These are phyloP conservation scores for Guaruba guarouba DNA, from an alignment of 2,113 vertebrate genomes.

Conservation along the genomic window DNA sequence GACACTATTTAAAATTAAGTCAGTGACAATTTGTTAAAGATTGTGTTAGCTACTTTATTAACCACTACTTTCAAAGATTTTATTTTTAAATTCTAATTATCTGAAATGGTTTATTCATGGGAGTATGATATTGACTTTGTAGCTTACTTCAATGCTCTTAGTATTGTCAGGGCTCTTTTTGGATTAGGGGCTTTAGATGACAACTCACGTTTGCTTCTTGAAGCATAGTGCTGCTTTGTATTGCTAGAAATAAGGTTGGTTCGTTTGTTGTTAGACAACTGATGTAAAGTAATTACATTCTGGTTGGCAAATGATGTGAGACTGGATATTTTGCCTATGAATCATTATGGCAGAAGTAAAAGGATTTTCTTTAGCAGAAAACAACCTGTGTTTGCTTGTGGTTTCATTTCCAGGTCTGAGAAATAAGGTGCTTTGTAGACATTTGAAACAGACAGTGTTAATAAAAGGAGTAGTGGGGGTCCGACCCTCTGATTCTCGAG, in stretches of 20 bases:
- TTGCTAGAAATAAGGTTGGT: background rate
- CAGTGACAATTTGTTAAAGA: background rate
- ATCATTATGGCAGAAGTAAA: background rate
- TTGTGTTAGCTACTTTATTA: background rate
- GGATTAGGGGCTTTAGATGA: background rate
- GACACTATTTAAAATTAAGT: background rate
- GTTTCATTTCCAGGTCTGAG: background rate
- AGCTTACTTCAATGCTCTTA: background rate
- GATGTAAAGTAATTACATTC: background rate
- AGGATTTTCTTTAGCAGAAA: background rate
- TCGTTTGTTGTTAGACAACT: background rate
- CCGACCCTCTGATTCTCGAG: background rate
- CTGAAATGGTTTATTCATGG: background rate
- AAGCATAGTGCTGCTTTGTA: background rate
- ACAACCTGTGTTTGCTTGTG: background rate
- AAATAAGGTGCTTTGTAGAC: background rate
- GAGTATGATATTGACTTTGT: background rate
- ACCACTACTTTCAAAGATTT: background rate
- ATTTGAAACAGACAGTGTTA: background rate
- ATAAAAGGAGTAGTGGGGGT: background rate
- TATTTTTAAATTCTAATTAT: background rate
- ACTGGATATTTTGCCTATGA: background rate
- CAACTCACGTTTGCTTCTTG: background rate
- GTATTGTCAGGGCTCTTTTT: background rate
- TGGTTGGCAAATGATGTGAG: background rate